A percentile compares a stretch with the other conserved stretches of the same genome.
phyloP scores from a whole-genome alignment of 2,113 vertebrate genomes.

The Xenus cinereus region DNA sequence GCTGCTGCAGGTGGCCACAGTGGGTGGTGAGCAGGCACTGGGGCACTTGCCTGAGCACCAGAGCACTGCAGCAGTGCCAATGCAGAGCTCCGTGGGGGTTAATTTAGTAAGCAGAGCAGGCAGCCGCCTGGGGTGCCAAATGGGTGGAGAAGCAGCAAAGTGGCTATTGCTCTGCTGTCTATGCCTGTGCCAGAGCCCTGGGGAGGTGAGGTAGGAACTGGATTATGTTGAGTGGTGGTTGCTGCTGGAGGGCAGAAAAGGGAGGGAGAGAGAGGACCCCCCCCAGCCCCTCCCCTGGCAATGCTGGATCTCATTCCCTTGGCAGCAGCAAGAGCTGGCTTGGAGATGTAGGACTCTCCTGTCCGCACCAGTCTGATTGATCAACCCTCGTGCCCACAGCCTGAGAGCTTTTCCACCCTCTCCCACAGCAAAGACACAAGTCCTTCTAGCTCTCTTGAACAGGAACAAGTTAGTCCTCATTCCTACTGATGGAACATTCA shows the following conservation, averaged over 20 bases:
- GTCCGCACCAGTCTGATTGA: neutral
- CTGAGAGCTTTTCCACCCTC: neutral
- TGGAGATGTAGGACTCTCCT: neutral
- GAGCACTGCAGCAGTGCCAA: neutral
- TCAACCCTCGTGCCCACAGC: neutral
- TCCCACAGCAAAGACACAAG: neutral
- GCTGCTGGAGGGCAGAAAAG: neutral
- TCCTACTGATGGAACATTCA: neutral
- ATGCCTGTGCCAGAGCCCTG: neutral
- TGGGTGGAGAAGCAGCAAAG: neutral
- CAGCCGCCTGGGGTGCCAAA: neutral
- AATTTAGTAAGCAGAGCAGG: neutral
- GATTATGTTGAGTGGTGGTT: neutral
- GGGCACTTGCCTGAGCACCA: neutral
- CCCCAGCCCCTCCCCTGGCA: neutral
- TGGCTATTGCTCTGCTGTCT: neutral
- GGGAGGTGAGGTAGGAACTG: neutral
- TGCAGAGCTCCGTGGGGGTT: rapidly evolving
- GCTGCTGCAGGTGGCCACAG: neutral
- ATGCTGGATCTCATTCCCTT: neutral
- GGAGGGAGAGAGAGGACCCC: neutral
- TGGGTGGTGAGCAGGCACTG: neutral
- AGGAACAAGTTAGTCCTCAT: neutral
- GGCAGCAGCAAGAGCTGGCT: neutral
- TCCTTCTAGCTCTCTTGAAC: neutral